phyloP scores from a whole-genome alignment of 1,140 invertebrate species.

The Psix sp. region DNA sequence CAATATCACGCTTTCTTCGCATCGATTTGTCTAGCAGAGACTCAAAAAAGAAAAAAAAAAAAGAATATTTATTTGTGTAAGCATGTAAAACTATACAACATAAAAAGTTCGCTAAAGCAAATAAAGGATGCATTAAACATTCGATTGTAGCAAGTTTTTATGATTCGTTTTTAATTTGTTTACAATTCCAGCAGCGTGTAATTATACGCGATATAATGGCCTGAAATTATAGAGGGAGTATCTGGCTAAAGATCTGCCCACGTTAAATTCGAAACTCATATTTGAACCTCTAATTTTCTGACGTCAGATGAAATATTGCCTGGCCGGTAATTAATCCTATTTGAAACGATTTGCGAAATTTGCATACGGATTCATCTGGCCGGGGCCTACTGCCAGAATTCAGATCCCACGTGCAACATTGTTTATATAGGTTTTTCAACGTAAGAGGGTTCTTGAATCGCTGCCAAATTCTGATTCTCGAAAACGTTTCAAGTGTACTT shows the following conservation, averaged over 20 bases:
- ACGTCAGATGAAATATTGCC: background rate
- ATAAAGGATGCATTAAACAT: no score
- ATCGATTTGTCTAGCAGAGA: no score
- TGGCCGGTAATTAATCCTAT: slow-evolving; percentile 7
- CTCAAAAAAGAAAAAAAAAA: no score
- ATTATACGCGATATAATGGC: slow-evolving; percentile 4
- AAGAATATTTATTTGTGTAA: no score
- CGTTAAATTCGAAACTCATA: slow-evolving; percentile 1
- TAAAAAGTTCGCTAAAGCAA: no score
- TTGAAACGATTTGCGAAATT: slow-evolving; percentile 27
- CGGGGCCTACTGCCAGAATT: slow-evolving; percentile 11
- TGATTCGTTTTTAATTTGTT: no score
- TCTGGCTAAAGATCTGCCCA: slow-evolving; percentile 6
- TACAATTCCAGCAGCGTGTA: no score
- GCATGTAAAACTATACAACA: no score
- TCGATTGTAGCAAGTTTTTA: no score
- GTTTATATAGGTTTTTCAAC: slow-evolving; percentile 43
- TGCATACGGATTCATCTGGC: slow-evolving; percentile 1
- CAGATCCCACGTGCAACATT: slow-evolving; percentile 31
- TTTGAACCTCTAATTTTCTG: slow-evolving; percentile 4
- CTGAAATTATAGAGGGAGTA: slow-evolving; percentile 9
- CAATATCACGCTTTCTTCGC: slow-evolving; percentile 27
- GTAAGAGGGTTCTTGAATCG: slow-evolving; percentile 38
- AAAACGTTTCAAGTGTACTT: slow-evolving; percentile 17
- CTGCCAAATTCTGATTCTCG: slow-evolving; percentile 31